Percentiles rank a stretch among this genome's conserved stretches.
phyloP scores from a whole-genome alignment of 2,113 vertebrate species.

The Dasyprocta punctata region DNA sequence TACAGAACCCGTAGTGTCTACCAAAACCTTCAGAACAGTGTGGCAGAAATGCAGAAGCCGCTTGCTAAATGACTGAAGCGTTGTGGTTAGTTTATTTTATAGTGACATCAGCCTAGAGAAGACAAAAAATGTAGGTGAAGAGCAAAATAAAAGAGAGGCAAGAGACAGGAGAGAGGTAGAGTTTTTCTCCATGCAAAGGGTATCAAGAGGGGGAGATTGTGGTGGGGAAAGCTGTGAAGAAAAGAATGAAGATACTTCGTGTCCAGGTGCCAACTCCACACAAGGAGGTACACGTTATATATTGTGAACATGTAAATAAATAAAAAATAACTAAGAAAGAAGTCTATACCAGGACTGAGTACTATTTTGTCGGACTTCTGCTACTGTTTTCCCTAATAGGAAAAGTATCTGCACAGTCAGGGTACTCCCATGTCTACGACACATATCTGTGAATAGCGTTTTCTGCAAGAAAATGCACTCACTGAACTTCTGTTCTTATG shows the following conservation, averaged over 20 bases:
- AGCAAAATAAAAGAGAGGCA: neutral
- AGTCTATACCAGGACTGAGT: neutral
- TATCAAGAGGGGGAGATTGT: neutral
- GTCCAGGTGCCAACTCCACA: neutral
- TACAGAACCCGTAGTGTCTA: neutral
- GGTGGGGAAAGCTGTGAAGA: neutral
- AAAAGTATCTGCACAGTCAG: neutral
- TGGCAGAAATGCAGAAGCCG: neutral
- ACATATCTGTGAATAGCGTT: neutral
- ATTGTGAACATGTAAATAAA: neutral
- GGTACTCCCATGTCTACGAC: neutral
- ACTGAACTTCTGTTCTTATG: neutral
- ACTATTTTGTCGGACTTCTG: neutral
- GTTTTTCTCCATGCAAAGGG: neutral
- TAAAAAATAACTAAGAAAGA: neutral
- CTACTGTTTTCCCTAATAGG: neutral
- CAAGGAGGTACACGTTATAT: neutral
- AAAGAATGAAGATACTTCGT: neutral
- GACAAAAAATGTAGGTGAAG: neutral
- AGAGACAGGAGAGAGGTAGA: neutral
- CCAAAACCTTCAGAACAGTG: neutral
- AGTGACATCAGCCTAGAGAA: neutral
- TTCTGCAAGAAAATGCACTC: neutral
- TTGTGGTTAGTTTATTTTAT: neutral
- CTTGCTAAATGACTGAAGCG: neutral